Base-by-base conservation (phyloP, 2,888 invertebrate genomes). In the Hyles lineata region DNA sequence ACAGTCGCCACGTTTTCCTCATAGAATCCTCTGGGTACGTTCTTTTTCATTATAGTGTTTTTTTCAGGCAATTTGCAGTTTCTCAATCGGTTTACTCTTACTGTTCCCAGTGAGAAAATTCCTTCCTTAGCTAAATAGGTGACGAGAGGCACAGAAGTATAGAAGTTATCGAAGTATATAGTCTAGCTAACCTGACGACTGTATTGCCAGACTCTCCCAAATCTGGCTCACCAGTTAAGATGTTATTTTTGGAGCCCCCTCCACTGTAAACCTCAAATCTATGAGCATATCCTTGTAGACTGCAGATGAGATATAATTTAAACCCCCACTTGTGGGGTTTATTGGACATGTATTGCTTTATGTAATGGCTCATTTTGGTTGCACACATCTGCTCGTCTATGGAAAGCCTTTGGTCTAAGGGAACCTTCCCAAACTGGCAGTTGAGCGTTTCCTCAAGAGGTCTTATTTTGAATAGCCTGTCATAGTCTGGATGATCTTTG, bases 241-340 rank as follows among this genome's bases (percentile, higher is more conserved):
- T 75, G 72, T 75, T 73, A 75, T 76, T 80, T 79, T 82, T 77
- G 73, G 73, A 76, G 78, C 81, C 81, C 32, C 78, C 77, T 77
- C 83, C 82, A 77, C 70, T 70, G 71, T 82, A 81, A 76, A 83
- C 73, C 76, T 84, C 80, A 76, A 83, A 81, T 76, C 74, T 81
- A 74, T 80, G 79, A 70, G 78, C 78, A 75, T 77, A 81, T 23
- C 79, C 80, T 69, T 74, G 62, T 72, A 78, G 67, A 75, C 77
- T 79, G 74, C 83, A 81, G 67, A 83, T 76, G 72, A 83, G 76
- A 78, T 77, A 83, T 72, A 83, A 72, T 78, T 84, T 83, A 78
- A 81, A 83, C 70, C 84, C 82, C 82, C 83, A 83, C 72, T 83
- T 83, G 76, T 83, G 82, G 74, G 83, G 82, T 77, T 84, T 86